Conservation (phyloP, 2,888 invertebrate species). For the Leptogaster cylindrica region DNA sequence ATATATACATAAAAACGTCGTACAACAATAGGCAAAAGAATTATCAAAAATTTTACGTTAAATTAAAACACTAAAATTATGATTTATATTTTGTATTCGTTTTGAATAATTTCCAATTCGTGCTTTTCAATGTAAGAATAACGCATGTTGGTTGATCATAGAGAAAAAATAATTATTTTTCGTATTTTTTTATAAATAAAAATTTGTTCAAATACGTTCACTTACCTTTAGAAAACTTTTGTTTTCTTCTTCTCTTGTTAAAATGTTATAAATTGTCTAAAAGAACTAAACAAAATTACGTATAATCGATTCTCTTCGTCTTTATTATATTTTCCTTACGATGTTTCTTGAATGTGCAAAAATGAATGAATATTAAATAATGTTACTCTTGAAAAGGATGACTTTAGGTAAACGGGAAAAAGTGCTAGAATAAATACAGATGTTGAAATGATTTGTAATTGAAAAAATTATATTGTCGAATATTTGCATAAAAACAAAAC, state of each 20-base stretch:
- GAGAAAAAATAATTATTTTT: conserved; percentile 30
- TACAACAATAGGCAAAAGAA: conserved; percentile 16
- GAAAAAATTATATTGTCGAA: conserved; percentile 34
- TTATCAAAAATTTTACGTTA: conserved; percentile 18
- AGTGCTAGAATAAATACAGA: not conserved
- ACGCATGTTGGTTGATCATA: conserved; percentile 42
- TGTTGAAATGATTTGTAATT: conserved; percentile 22
- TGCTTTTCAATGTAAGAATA: conserved; percentile 42
- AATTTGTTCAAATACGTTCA: conserved; percentile 6
- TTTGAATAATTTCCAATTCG: too few species aligned
- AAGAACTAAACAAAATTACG: not conserved
- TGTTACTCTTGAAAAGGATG: conserved; percentile 1
- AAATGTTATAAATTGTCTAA: not conserved
- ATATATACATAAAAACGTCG: conserved; percentile 20
- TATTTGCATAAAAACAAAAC: conserved; percentile 31
- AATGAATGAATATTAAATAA: not conserved
- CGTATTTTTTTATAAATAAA: conserved; percentile 3
- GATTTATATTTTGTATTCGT: conserved; percentile 9
- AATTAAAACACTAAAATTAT: conserved; percentile 27
- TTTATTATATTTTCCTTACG: not conserved
- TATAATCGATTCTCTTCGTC: not conserved
- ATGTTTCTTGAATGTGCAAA: not conserved
- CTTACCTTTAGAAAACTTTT: too few species aligned
- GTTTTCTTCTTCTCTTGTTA: too few species aligned
- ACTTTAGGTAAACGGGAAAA: not conserved